These are phyloP conservation scores for Embiotoca jacksoni DNA, from an alignment of 2,113 vertebrate species.

Conservation along the genomic window DNA sequence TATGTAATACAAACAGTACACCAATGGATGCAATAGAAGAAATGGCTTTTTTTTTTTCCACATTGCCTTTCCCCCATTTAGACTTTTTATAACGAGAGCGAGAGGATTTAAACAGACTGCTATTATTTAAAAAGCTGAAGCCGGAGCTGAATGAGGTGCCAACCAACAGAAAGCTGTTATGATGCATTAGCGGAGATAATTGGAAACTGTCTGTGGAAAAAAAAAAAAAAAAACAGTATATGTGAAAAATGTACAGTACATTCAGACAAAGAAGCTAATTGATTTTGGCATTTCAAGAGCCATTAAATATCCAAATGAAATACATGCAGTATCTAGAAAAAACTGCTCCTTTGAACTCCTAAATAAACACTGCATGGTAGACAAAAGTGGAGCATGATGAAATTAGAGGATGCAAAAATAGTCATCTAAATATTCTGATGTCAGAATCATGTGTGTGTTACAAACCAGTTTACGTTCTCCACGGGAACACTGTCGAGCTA, in stretches of 20 bases:
- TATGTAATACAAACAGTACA: constrained; percentile 5
- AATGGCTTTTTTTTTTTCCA: background rate
- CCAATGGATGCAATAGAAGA: constrained; percentile 22
- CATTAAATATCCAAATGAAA: constrained; percentile 32
- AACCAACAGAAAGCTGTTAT: constrained; percentile 51
- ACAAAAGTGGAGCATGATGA: constrained; percentile 30
- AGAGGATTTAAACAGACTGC: constrained; percentile 26
- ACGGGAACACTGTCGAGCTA: background rate
- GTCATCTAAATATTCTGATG: constrained; percentile 3
- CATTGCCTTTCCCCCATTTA: background rate
- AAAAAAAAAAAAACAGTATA: background rate
- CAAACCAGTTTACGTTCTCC: background rate
- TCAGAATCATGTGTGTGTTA: constrained; percentile 20
- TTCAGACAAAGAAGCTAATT: constrained; percentile 38
- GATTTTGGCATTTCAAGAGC: constrained; percentile 27
- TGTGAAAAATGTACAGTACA: constrained; percentile 21
- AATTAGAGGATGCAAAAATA: constrained; percentile 26
- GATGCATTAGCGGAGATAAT: constrained; percentile 54
- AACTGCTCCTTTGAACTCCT: constrained; percentile 11
- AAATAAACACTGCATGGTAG: background rate
- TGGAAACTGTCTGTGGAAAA: constrained; percentile 12
- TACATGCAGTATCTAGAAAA: constrained; percentile 11
- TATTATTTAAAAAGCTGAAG: constrained; percentile 40
- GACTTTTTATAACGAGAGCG: constrained; percentile 13
- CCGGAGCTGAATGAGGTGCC: constrained; percentile 33